Base-by-base conservation (phyloP, 2,888 invertebrate genomes). In the Sthenelais limicola region DNA sequence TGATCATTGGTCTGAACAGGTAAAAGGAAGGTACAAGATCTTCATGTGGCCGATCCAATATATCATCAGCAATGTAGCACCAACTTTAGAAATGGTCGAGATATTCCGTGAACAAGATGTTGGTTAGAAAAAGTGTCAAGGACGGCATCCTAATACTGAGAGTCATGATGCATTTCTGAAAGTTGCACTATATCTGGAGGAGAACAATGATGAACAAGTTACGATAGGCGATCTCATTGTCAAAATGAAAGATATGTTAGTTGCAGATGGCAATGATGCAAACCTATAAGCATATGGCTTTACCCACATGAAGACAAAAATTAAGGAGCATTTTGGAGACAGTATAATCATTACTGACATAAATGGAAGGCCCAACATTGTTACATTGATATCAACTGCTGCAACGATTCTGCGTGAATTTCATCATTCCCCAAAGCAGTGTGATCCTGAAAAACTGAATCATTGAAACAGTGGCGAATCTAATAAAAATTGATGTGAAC, bases 401-500 rank as follows among this genome's bases (percentile, higher is more conserved):
- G 30, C 67, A 21, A 28, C 54, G 12, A 75, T 80, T 33, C 54
- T 80, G 5, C 70, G 73, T 28, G 69, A 68, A 0, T 72, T 58
- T 43, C 78, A 68, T 68, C 2, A 4, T n/a, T 26, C 74, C 68
- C 73, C 74, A 15, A 54, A 74, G 32, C 24, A 33, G 12, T 52
- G 66, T n/a, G 68, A 54, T n/a, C n/a, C 26, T 15, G 67, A 75
- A 32, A 71, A 75, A 77, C 35, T 74, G 47, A 35, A 62, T 80
- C n/a, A 74, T 80, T 9, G 32, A 73, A 68, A 49, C 71, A 33
- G 80, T 79, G 30, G 80, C 80, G 35, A 78, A 77, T 68, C 68
- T 81, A 2, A 72, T 80, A 9, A 73, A 73, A 73, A 66, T 54
- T 74, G 82, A 82, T 51, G 80, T 80, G 21, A 79, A 77, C 70